Conservation (phyloP, 2,888 invertebrate species). For the Sesia bembeciformis region DNA sequence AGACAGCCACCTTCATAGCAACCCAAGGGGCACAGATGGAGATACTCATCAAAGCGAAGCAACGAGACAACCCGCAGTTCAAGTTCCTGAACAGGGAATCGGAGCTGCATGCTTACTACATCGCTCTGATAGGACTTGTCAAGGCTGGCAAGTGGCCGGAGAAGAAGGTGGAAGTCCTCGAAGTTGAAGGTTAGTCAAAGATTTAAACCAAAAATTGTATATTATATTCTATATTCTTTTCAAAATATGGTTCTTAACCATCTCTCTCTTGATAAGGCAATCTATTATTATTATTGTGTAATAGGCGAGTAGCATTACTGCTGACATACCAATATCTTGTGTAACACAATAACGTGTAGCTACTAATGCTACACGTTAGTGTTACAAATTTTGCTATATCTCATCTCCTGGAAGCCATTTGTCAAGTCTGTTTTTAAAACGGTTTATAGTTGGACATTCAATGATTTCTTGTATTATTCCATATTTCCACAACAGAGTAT, state of each 20-base stretch:
- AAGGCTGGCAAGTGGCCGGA: conserved; percentile 59
- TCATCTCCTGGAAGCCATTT: no score
- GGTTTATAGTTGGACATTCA: no score
- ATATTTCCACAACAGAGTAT: no score
- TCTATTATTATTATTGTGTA: neutral
- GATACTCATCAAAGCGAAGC: conserved; percentile 97
- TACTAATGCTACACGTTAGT: no score
- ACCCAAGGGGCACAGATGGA: conserved; percentile 98
- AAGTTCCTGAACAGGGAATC: conserved; percentile 92
- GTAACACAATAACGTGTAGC: no score
- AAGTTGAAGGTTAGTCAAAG: conserved; percentile 41
- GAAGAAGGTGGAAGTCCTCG: conserved; percentile 36
- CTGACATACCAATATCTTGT: no score
- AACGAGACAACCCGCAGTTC: conserved; percentile 94
- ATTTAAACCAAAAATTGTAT: neutral
- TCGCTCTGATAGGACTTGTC: conserved; percentile 73
- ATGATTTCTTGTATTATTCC: no score
- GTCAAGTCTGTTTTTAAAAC: no score
- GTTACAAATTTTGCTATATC: no score
- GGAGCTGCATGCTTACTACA: conserved; percentile 90
- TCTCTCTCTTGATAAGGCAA: neutral
- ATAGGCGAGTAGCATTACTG: neutral
- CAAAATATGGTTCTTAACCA: neutral
- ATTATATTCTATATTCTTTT: neutral
- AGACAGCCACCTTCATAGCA: conserved; percentile 91